Evolutionary conservation across 2,113 vertebrate genomes (phyloP), one percentile per base, ranked within the genome.

Genomic region (Bambusicola thoracicus): DNA sequence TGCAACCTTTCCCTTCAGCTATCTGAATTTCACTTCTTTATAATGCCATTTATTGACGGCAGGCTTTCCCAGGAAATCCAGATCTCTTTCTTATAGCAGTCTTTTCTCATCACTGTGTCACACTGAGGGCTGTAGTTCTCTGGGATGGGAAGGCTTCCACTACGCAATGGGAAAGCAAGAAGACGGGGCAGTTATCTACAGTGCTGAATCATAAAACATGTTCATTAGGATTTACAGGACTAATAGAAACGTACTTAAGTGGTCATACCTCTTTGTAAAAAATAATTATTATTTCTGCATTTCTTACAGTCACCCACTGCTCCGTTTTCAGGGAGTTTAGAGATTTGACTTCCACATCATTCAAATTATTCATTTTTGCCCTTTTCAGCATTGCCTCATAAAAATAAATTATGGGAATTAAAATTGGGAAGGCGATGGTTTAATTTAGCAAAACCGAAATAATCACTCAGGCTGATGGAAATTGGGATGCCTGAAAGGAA

Each of bases 331-430:
- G 10, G 55, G 66, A 49, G 85, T 81, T 48, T 89, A 78, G 13
- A 49, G 70, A 36, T 17, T 51, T 81, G 78, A 46, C 27, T 93
- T 93, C 67, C 85, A 76, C 69, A 90, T 85, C 92, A 90, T 84
- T 95, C 65, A 87, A 87, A 92, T 63, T 43, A 89, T 84, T 96
- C 94, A 94, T 92, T 95, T 95, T 95, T 97, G 89, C 94, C 90
- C 94, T 95, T 96, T 97, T 93, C 87, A 93, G 38, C 22, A 10
- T 18, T 20, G 10, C 80, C 72, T 70, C 87, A 38, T 96, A 94
- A 93, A 95, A 95, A 74, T 95, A 94, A 96, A 97, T 92, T 75
- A 84, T 72, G 12, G 79, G 81, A 89, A 46, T 78, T 65, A 59
- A 86, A 93, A 94, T n/a, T 49, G 76, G 44, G 75, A 91, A 93